phyloP scores from a whole-genome alignment of 2,113 vertebrate genomes.

The Clarias magur region DNA sequence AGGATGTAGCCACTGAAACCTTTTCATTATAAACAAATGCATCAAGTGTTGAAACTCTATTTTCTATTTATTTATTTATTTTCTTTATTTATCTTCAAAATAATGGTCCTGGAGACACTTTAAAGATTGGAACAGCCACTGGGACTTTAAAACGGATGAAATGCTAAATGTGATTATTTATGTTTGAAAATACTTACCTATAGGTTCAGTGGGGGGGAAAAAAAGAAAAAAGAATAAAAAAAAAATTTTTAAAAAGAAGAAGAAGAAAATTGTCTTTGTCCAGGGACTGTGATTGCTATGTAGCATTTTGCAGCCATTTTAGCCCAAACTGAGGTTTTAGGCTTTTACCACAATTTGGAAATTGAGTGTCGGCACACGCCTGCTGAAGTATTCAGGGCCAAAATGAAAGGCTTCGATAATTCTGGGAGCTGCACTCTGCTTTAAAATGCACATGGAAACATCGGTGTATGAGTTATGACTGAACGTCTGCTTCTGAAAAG shows the following conservation, averaged over 20 bases:
- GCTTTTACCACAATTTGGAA: background rate
- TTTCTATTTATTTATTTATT: too few species aligned
- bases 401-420: slow-evolving; percentile 16
- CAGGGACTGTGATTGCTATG: background rate
- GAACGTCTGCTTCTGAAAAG: slow-evolving; percentile 27
- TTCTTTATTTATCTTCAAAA: too few species aligned
- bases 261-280: background rate
- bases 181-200: background rate
- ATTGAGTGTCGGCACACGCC: background rate
- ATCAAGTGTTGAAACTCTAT: too few species aligned
- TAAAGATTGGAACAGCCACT: too few species aligned
- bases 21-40: too few species aligned
- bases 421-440: slow-evolving; percentile 5
- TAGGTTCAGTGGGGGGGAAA: too few species aligned
- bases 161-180: background rate
- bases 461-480: slow-evolving; percentile 27
- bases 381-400: slow-evolving; percentile 6
- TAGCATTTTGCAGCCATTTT: background rate
- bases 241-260: background rate
- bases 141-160: too few species aligned
- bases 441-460: slow-evolving; percentile 18
- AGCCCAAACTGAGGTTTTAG: background rate
- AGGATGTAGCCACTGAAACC: too few species aligned
- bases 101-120: too few species aligned
- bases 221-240: background rate